Conservation (phyloP, 2,797 vertebrate genomes). For the Alectoris magna region DNA sequence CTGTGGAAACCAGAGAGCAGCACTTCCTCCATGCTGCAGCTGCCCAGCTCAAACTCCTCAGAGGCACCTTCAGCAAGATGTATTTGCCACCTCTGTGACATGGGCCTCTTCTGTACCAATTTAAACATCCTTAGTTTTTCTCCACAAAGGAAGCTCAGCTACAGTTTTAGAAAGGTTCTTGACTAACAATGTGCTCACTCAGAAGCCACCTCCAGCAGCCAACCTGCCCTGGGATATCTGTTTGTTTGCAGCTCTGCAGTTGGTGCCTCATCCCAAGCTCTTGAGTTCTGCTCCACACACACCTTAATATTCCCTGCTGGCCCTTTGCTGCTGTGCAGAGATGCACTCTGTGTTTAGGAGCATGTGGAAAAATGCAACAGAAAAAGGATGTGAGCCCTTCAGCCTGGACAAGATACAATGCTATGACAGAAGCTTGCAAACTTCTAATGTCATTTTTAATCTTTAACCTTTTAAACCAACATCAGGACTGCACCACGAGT, state of each 20-base stretch:
- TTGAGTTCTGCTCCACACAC: background rate
- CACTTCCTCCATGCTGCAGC: rapidly evolving
- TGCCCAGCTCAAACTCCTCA: background rate
- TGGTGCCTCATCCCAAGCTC: background rate
- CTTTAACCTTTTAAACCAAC: conserved; percentile 43
- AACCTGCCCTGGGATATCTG: background rate
- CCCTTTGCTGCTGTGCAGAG: background rate
- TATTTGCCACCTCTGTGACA: background rate
- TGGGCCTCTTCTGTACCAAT: background rate
- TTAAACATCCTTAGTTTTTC: background rate
- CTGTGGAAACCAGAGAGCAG: background rate
- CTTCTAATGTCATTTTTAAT: background rate
- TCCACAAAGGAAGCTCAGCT: background rate
- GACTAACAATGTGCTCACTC: background rate
- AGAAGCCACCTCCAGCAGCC: background rate
- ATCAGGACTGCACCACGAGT: conserved; percentile 9
- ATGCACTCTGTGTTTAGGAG: background rate
- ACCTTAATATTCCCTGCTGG: background rate
- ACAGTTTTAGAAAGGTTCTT: background rate
- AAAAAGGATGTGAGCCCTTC: background rate
- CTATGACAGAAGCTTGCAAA: background rate
- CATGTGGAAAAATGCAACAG: background rate
- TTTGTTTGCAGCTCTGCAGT: background rate
- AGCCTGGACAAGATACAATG: background rate
- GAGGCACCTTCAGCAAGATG: background rate